Percentiles rank a stretch among this genome's conserved stretches.
These are phyloP conservation scores for Eciton burchellii DNA, from an alignment of 1,140 invertebrate species.

Conservation along the genomic window DNA sequence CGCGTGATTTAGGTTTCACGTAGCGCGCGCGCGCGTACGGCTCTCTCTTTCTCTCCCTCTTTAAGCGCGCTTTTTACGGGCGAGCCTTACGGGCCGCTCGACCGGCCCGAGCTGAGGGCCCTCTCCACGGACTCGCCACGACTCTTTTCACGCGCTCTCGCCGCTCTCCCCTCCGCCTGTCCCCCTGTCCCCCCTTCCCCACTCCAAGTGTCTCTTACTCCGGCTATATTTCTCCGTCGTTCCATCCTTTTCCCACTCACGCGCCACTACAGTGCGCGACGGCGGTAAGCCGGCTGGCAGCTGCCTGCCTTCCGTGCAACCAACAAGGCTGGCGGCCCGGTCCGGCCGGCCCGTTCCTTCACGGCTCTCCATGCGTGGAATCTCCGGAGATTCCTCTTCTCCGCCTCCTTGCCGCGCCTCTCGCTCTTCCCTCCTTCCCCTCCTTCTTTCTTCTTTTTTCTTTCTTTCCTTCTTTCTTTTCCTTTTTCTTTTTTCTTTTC, in stretches of 20 bases:
- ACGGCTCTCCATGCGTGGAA: constrained; percentile 81
- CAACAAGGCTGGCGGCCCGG: constrained; percentile 79
- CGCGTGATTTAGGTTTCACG: constrained; percentile 53
- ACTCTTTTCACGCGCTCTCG: constrained; percentile 67
- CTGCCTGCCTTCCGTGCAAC: constrained; percentile 83
- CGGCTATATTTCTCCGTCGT: constrained; percentile 6
- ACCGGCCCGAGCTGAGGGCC: background rate
- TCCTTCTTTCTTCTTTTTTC: background rate
- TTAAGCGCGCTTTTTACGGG: constrained; percentile 72
- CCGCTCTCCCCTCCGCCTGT: constrained; percentile 7
- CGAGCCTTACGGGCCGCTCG: constrained; percentile 76
- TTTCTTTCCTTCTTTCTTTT: constrained; percentile 11
- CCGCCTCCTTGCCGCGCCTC: constrained; percentile 44
- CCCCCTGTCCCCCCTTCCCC: background rate
- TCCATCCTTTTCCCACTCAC: constrained; percentile 30
- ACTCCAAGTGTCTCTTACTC: constrained; percentile 33
- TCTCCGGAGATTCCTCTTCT: constrained; percentile 79
- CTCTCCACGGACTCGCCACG: constrained; percentile 11
- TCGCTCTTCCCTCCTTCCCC: constrained; percentile 29
- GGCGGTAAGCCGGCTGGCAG: constrained; percentile 82
- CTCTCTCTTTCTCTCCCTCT: background rate
- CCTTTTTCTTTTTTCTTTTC: constrained; percentile 8
- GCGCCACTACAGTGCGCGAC: constrained; percentile 78
- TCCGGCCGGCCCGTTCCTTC: constrained; percentile 75
- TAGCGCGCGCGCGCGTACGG: background rate